phyloP scores from a whole-genome alignment of 2,888 invertebrate genomes.

The Andrena chrysosceles region DNA sequence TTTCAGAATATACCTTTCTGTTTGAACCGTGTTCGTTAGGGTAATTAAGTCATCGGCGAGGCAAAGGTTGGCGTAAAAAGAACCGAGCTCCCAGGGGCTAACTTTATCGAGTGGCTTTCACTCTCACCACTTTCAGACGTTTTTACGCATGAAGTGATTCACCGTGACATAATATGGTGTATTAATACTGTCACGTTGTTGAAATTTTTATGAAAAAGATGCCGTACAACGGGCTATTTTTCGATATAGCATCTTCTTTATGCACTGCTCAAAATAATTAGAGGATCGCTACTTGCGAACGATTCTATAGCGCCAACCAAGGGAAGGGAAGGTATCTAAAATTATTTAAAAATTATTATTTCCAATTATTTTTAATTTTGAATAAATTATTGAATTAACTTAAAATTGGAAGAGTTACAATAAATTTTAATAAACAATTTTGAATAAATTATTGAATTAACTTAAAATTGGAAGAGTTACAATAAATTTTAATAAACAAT shows the following conservation, averaged over 20 bases:
- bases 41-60: slow-evolving; percentile 49
- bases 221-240: not conserved
- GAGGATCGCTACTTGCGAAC: no score
- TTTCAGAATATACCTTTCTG: slow-evolving; percentile 22
- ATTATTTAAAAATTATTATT: no score
- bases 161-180: slow-evolving; percentile 4
- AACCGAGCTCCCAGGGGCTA: slow-evolving; percentile 28
- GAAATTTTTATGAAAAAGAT: not conserved
- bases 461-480: no score
- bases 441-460: no score
- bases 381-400: no score
- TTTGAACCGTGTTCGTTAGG: slow-evolving; percentile 40
- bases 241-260: not conserved
- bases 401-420: no score
- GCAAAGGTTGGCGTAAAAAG: slow-evolving; percentile 33
- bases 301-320: no score
- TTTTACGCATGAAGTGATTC: slow-evolving; percentile 38
- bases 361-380: no score
- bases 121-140: slow-evolving; percentile 15
- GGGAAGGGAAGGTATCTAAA: no score
- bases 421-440: no score
- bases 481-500: no score
- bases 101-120: slow-evolving; percentile 30
- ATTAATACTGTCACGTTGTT: slow-evolving; percentile 1
- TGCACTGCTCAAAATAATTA: no score